Conservation (phyloP, 2,797 vertebrate genomes). For the Chiloscyllium punctatum region DNA sequence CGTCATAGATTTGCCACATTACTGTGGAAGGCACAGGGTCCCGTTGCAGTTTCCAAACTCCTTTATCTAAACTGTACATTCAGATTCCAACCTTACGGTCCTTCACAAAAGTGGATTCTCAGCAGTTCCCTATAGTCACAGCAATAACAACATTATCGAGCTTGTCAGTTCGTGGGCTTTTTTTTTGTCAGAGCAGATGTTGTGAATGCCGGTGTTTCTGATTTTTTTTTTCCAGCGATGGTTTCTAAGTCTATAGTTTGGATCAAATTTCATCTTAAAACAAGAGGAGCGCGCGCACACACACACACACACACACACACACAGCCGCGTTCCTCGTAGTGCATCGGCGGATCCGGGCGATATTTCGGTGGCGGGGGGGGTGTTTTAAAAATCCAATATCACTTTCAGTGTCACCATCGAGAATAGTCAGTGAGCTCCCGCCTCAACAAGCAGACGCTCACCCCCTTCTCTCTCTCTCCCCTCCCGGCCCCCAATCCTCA, state of each 20-base stretch:
- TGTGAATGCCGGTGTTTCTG: slow-evolving; percentile 18
- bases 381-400: neutral
- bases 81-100: neutral
- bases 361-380: neutral
- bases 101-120: neutral
- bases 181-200: slow-evolving; percentile 13
- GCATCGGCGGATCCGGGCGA: neutral
- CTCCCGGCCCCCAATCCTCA: neutral
- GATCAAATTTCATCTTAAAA: slow-evolving; percentile 18
- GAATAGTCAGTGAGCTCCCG: neutral
- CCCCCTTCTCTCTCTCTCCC: neutral
- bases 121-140: neutral
- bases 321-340: neutral
- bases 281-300: neutral
- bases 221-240: slow-evolving; percentile 25
- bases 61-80: neutral
- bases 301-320: neutral
- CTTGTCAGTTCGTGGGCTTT: neutral
- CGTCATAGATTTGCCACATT: too few relatives aligned
- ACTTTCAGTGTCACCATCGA: neutral
- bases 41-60: neutral
- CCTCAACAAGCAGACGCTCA: neutral
- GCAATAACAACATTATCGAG: slow-evolving; percentile 16
- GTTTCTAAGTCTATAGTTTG: slow-evolving; percentile 32
- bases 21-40: neutral